Base-by-base conservation (phyloP, 2,888 invertebrate species). In the Eupithecia inturbata region DNA sequence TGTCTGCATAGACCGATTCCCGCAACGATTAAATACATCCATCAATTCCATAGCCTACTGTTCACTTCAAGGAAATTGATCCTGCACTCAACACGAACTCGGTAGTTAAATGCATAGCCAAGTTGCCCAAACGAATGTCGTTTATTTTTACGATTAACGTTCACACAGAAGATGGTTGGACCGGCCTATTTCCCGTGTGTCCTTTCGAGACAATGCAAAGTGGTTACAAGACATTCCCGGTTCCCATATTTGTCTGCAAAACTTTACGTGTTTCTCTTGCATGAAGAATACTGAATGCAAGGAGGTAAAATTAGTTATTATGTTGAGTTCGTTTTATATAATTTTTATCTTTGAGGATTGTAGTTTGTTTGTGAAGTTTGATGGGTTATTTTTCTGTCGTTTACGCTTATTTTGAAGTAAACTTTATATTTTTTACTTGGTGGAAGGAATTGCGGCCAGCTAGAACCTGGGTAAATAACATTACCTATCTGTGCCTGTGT, bases 191-290 rank as follows among this genome's bases (percentile, higher is more conserved):
- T 60, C 60, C 28, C 28, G 5, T 28, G 60, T 60, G 28, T 28
- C 60, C n/a, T 22, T 78, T 82, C 79, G 79, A 82, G 82, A 83
- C 82, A 82, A 81, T 78, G 77, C 80, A 83, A 82, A 85, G 82
- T 33, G 31, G n/a, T 83, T 82, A 77, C 69, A 72, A 75, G 77
- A 79, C 77, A 69, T 74, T 75, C 72, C 64, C 62, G 36, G 49
- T 49, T 63, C 68, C 82, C 84, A 82, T 33, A 82, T 80, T 83
- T 80, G 80, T 69, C 53, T 74, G 45, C 19, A 33, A 68, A 68
- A 70, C 28, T 72, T 64, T 63, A 28, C 28, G 22, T 36, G 70
- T 70, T 70, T 75, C 16, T 5, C 45, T 60, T 45, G 60, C 68
- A 49, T 53, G 72, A 66, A 66, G 64, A 64, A 64, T 45, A 64